A percentile compares a stretch with the other conserved stretches of the same genome.
Evolutionary conservation across 1,140 invertebrate species (phyloP).

Genomic region (Calliphora vicina): DNA sequence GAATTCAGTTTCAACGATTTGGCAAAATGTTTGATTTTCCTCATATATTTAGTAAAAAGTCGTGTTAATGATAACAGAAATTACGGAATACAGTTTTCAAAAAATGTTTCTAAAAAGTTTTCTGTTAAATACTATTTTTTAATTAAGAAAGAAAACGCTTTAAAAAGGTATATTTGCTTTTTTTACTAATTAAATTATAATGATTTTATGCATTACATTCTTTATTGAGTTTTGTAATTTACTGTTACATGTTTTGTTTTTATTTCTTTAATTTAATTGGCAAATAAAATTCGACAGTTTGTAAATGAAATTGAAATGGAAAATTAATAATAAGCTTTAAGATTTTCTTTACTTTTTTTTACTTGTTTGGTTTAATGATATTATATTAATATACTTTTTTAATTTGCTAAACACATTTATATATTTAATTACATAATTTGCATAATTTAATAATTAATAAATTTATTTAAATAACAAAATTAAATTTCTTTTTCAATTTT

Average conservation of each 20-base stretch:
- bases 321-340: background rate
- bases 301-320: background rate
- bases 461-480: slow-evolving; percentile 30
- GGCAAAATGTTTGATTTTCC: too few relatives aligned
- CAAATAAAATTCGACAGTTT: background rate
- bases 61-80: too few relatives aligned
- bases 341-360: background rate
- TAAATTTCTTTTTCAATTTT: background rate
- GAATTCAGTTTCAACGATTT: too few relatives aligned
- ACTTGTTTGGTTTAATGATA: background rate
- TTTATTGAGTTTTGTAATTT: slow-evolving; percentile 24
- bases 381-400: background rate
- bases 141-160: background rate
- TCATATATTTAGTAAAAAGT: too few relatives aligned
- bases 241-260: background rate
- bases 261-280: slow-evolving; percentile 1
- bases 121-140: too few relatives aligned
- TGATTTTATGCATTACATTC: background rate
- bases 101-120: too few relatives aligned
- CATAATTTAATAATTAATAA: slow-evolving; percentile 23
- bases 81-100: too few relatives aligned
- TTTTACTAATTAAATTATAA: slow-evolving; percentile 11
- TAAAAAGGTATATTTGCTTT: background rate
- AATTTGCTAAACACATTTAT: slow-evolving; percentile 31
- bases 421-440: slow-evolving; percentile 19